These are phyloP conservation scores for Sebastes taczanowskii DNA, from an alignment of 2,797 vertebrate species.

Conservation along the genomic window DNA sequence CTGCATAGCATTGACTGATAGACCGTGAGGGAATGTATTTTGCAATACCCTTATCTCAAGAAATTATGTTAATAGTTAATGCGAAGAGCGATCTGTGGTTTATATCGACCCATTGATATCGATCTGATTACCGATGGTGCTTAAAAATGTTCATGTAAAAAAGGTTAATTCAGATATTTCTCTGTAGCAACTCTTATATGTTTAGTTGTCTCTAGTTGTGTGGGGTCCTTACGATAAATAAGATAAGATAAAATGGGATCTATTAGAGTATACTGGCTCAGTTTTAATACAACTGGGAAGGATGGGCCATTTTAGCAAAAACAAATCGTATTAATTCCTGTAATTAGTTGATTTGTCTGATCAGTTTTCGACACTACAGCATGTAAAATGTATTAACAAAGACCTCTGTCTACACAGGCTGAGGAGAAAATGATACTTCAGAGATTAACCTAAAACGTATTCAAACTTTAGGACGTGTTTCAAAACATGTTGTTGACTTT, in stretches of 20 bases:
- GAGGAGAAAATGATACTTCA: neutral
- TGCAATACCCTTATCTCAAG: neutral
- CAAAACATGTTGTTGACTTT: constrained; percentile 10
- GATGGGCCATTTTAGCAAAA: neutral
- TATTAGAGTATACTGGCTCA: neutral
- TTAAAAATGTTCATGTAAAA: neutral
- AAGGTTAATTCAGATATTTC: neutral
- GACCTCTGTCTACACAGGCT: too few relatives aligned
- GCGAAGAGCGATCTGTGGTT: neutral
- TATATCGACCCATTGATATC: neutral
- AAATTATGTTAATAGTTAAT: neutral
- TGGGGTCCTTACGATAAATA: neutral
- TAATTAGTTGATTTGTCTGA: neutral
- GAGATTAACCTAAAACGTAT: neutral
- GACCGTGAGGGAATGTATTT: neutral
- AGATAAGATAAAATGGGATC: neutral
- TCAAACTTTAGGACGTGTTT: neutral
- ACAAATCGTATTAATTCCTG: neutral
- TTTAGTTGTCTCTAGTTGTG: neutral
- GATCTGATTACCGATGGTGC: neutral
- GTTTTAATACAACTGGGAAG: neutral
- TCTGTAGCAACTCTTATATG: neutral
- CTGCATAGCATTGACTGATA: neutral
- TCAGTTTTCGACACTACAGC: neutral
- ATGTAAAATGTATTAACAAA: neutral